Evolutionary conservation across 2,888 invertebrate genomes (phyloP).

Genomic region (Sicus ferrugineus): DNA sequence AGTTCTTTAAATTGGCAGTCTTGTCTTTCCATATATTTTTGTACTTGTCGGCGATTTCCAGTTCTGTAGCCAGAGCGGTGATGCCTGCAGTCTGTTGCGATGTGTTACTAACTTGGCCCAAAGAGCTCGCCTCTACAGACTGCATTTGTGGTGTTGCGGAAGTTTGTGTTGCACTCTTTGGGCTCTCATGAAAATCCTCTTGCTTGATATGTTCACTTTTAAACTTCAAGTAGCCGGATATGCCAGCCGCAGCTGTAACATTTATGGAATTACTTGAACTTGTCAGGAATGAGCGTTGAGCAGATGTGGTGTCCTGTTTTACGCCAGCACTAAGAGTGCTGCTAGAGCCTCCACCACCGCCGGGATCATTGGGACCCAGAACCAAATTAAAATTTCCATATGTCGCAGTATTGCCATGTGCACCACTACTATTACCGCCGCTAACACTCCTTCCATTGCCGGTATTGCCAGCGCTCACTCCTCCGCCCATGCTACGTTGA

Average conservation of each 20-base stretch:
- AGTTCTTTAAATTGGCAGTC: slow-evolving; percentile 57
- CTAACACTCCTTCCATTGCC: slow-evolving; percentile 24
- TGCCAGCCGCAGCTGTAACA: slow-evolving; percentile 26
- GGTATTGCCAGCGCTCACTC: slow-evolving; percentile 31
- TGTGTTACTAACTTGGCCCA: slow-evolving; percentile 65
- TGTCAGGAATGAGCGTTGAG: slow-evolving; percentile 32
- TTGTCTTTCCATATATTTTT: slow-evolving; percentile 64
- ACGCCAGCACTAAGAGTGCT: slow-evolving; percentile 41
- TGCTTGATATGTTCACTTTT: slow-evolving; percentile 46
- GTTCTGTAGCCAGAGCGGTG: slow-evolving; percentile 41
- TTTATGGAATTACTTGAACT: slow-evolving; percentile 33
- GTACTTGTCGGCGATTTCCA: slow-evolving; percentile 61
- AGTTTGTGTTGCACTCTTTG: slow-evolving; percentile 64
- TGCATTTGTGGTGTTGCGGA: slow-evolving; percentile 42
- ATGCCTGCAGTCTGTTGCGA: slow-evolving; percentile 33
- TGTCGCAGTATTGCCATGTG: slow-evolving; percentile 39
- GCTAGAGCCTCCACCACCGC: slow-evolving; percentile 67
- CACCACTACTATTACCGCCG: slow-evolving; percentile 21
- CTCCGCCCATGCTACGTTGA: slow-evolving; percentile 48
- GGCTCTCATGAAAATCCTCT: slow-evolving; percentile 70
- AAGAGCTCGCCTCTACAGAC: slow-evolving; percentile 67
- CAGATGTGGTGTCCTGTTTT: slow-evolving; percentile 48
- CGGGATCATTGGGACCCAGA: slow-evolving; percentile 70
- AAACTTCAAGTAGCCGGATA: slow-evolving; percentile 45
- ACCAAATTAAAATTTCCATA: slow-evolving; percentile 65